Evolutionary conservation across 2,113 vertebrate species (phyloP).

Genomic region (Nematolebias whitei): DNA sequence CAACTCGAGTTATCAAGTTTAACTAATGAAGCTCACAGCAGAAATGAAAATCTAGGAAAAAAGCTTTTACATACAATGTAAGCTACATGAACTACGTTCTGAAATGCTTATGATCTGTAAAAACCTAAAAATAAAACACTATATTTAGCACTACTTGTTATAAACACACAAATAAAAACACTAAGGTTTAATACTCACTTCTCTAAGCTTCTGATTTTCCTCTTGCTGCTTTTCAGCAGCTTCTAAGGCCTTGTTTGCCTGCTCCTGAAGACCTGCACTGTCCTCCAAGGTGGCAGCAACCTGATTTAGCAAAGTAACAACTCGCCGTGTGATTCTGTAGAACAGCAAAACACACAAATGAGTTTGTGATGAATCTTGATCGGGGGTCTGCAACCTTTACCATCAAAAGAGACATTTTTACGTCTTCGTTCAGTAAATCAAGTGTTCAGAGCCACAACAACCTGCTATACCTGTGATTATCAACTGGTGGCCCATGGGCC

Average conservation of each 20-base stretch:
- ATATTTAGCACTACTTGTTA: too few species aligned
- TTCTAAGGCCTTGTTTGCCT: slow-evolving; percentile 84
- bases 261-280: slow-evolving; percentile 79
- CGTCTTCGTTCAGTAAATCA: too few species aligned
- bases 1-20: background rate
- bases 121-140: too few species aligned
- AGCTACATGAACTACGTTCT: too few species aligned
- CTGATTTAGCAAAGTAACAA: slow-evolving; percentile 88
- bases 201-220: slow-evolving; percentile 85
- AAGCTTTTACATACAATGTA: too few species aligned
- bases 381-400: too few species aligned
- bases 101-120: too few species aligned
- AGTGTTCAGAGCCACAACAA: too few species aligned
- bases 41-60: background rate
- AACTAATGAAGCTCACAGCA: background rate
- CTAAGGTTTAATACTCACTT: slow-evolving; percentile 71
- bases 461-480: too few species aligned
- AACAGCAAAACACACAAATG: slow-evolving; percentile 1
- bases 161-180: background rate
- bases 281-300: slow-evolving; percentile 80
- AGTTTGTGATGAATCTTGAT: too few species aligned
- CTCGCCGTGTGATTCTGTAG: slow-evolving; percentile 83
- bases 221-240: slow-evolving; percentile 87
- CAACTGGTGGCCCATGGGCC: too few species aligned
- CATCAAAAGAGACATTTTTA: too few species aligned